Base-by-base conservation (phyloP, 2,888 invertebrate species). In the Oscheius onirici region DNA sequence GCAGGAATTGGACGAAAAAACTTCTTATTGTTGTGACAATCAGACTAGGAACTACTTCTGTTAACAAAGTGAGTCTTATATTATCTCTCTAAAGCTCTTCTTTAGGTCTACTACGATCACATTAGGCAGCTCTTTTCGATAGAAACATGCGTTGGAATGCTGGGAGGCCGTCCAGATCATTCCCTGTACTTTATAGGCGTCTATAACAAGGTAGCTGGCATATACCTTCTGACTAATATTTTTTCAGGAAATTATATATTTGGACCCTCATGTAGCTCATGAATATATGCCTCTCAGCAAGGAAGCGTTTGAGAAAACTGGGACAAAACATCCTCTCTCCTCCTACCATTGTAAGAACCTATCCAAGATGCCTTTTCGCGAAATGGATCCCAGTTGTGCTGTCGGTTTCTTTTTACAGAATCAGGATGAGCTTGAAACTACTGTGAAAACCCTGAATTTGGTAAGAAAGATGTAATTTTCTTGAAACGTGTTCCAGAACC, bases 221-320 rank as follows among this genome's bases (percentile, higher is more conserved):
- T 58, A 34, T 44, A 22, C 24, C 54, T 43, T 46, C 17, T 13
- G 15, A 2, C 17, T 24, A 26, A 46, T 15, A 22, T 28, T 3
- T 49, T 80, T 77, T 65, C 61, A 84, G 87, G 93, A 93, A 89
- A 89, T 95, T 72, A 94, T 96, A 83, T 94, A 95, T 87, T 90
- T 96, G 81, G 96, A 96, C 89, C 96, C 96, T 20, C 96, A 96
- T 89, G 94, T 94, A 85, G 94, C 94, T 87, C 95, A 95, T 89
- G 94, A 95, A 88, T 92, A 84, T 65, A 61, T 73, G 22, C 78
- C 76, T 3, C 17, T 63, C 15, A 63, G 81, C 15, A 75, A 75
- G 54, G 75, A 60, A 0, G 20, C 20, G 8, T 13, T 68, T 13
- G 28, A 26, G 44, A 43, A 24, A n/a, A n/a, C 11, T 13, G 41